These are phyloP conservation scores for Myrmecobius fasciatus DNA, from an alignment of 2,113 vertebrate species.

Conservation along the genomic window DNA sequence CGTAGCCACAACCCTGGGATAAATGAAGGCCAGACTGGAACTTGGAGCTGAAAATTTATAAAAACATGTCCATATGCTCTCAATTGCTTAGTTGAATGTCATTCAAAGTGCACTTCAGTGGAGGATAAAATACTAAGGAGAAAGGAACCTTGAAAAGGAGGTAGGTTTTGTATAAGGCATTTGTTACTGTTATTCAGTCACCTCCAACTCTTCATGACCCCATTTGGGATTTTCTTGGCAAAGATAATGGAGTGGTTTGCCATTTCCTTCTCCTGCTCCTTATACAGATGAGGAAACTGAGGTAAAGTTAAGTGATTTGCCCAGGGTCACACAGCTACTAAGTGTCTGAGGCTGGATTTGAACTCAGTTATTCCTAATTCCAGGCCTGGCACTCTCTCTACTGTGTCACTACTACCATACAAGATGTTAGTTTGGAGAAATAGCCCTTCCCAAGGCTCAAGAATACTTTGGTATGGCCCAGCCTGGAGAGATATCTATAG, in stretches of 20 bases:
- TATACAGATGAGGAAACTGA: neutral
- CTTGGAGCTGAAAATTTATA: neutral
- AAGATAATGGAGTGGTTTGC: neutral
- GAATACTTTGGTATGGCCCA: neutral
- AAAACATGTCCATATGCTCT: neutral
- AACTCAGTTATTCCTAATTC: too few relatives aligned
- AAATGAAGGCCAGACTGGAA: neutral
- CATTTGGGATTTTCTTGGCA: neutral
- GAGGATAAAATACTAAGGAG: neutral
- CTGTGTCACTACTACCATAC: neutral
- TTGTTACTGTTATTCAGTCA: neutral
- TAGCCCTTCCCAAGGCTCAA: neutral
- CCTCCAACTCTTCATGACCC: neutral
- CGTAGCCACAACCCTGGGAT: neutral
- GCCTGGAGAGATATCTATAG: neutral
- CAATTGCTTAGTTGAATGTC: neutral
- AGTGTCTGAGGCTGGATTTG: too few relatives aligned
- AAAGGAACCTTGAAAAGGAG: neutral
- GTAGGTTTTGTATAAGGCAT: neutral
- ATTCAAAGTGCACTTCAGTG: neutral
- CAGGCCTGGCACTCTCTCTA: neutral
- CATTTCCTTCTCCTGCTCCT: neutral
- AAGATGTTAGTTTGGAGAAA: neutral
- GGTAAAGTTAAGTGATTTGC: neutral
- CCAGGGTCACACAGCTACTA: neutral